Percentiles rank a stretch among this genome's conserved stretches.
Conservation (phyloP, 2,113 vertebrate genomes). For the Dromiciops gliroides region DNA sequence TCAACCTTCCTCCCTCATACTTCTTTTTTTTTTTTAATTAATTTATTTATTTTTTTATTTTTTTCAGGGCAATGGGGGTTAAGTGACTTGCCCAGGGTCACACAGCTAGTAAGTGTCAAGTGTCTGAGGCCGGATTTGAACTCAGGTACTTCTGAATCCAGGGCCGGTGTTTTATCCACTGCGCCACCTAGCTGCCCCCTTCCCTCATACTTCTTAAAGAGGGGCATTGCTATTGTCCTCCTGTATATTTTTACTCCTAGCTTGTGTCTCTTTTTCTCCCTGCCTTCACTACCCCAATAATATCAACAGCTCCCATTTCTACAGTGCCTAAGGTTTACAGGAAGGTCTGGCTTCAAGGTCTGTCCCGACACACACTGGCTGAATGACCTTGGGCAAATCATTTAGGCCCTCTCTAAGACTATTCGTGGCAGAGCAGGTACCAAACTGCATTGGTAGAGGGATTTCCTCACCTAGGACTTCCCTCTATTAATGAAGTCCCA, state of each 20-base stretch:
- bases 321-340: not conserved
- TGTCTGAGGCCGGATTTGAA: no score
- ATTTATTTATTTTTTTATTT: no score
- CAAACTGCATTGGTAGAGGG: not conserved
- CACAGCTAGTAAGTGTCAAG: no score
- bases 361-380: not conserved
- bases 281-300: not conserved
- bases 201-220: not conserved
- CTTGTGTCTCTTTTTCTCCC: not conserved
- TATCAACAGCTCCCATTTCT: not conserved
- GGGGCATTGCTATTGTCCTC: not conserved
- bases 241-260: not conserved
- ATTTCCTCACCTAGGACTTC: not conserved
- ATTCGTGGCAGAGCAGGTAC: not conserved
- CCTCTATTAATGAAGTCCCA: not conserved
- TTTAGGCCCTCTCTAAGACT: not conserved
- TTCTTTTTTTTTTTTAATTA: no score
- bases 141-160: no score
- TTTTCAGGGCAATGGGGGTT: no score
- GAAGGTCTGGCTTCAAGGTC: not conserved
- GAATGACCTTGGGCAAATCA: not conserved
- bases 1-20: not conserved
- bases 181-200: no score
- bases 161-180: no score
- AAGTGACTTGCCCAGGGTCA: no score